A percentile compares a stretch with the other conserved stretches of the same genome.
Evolutionary conservation across 2,888 invertebrate species (phyloP).

Genomic region (Drosophila rellima): DNA sequence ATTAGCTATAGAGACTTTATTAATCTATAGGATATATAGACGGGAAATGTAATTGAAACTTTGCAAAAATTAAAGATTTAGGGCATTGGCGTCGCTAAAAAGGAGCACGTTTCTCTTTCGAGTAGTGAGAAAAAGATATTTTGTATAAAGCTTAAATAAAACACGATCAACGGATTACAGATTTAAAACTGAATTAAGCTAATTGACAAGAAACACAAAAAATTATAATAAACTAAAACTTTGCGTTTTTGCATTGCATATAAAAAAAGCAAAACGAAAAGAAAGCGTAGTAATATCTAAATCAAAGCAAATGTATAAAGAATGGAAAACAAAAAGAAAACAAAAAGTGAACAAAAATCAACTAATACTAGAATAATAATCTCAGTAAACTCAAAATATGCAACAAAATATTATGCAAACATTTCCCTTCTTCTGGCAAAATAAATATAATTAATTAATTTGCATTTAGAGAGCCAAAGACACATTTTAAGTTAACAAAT

Average conservation of each 20-base stretch:
- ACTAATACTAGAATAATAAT: slow-evolving; percentile 36
- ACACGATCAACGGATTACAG: slow-evolving; percentile 31
- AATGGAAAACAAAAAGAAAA: slow-evolving; percentile 34
- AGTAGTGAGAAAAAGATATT: slow-evolving; percentile 48
- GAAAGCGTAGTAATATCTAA: slow-evolving; percentile 81
- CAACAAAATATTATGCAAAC: slow-evolving; percentile 7
- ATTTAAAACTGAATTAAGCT: slow-evolving; percentile 23
- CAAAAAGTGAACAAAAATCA: slow-evolving; percentile 26
- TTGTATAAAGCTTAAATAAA: slow-evolving; percentile 66
- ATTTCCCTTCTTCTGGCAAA: slow-evolving; percentile 30
- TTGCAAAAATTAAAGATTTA: slow-evolving; percentile 53
- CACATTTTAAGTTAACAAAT: slow-evolving; percentile 39
- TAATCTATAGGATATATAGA: slow-evolving; percentile 30
- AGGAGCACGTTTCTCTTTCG: slow-evolving; percentile 55
- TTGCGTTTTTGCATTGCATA: slow-evolving; percentile 59
- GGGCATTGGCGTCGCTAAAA: slow-evolving; percentile 40
- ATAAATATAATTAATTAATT: slow-evolving; percentile 8
- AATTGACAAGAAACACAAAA: slow-evolving; percentile 30
- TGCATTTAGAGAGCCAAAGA: slow-evolving; percentile 69
- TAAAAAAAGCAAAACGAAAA: slow-evolving; percentile 42
- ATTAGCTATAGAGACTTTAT: slow-evolving; percentile 52
- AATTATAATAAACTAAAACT: slow-evolving; percentile 31
- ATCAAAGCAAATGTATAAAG: slow-evolving; percentile 73
- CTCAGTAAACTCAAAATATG: slow-evolving; percentile 26
- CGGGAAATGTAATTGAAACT: slow-evolving; percentile 33